These are phyloP conservation scores for Pagrus major DNA, from an alignment of 2,113 vertebrate genomes.

Conservation along the genomic window DNA sequence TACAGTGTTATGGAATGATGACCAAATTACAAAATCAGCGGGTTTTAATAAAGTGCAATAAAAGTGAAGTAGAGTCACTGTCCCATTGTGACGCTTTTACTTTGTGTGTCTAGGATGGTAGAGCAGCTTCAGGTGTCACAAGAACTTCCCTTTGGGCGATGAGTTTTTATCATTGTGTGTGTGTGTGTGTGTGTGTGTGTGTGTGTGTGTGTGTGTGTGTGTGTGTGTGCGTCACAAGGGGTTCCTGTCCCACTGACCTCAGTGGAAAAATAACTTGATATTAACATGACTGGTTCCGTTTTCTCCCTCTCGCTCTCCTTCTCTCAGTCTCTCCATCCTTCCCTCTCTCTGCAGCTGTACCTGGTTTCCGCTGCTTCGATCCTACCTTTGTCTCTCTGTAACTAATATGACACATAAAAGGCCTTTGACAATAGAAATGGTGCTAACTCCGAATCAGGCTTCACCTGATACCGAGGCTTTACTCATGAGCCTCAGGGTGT, in stretches of 20 bases:
- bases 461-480: slow-evolving; percentile 76
- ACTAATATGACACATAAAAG: slow-evolving; percentile 83
- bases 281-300: slow-evolving; percentile 52
- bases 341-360: slow-evolving; percentile 35
- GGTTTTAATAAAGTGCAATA: too few relatives aligned
- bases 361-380: slow-evolving; percentile 76
- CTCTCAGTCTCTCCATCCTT: slow-evolving; percentile 13
- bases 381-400: slow-evolving; percentile 78
- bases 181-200: slow-evolving; percentile 2
- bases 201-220: not conserved
- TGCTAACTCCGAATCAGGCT: slow-evolving; percentile 71
- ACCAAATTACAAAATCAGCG: too few relatives aligned
- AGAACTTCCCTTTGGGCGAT: slow-evolving; percentile 14
- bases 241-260: slow-evolving; percentile 76
- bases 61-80: too few relatives aligned
- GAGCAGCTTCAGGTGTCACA: not conserved
- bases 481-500: slow-evolving; percentile 65
- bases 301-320: slow-evolving; percentile 19
- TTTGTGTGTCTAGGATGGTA: slow-evolving; percentile 8
- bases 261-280: slow-evolving; percentile 72
- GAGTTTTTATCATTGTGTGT: slow-evolving; percentile 26
- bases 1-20: too few relatives aligned
- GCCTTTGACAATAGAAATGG: slow-evolving; percentile 65
- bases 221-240: slow-evolving; percentile 24
- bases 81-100: not conserved